Conservation (phyloP, 2,888 invertebrate species). For the Rhagophthalmus giganteus region DNA sequence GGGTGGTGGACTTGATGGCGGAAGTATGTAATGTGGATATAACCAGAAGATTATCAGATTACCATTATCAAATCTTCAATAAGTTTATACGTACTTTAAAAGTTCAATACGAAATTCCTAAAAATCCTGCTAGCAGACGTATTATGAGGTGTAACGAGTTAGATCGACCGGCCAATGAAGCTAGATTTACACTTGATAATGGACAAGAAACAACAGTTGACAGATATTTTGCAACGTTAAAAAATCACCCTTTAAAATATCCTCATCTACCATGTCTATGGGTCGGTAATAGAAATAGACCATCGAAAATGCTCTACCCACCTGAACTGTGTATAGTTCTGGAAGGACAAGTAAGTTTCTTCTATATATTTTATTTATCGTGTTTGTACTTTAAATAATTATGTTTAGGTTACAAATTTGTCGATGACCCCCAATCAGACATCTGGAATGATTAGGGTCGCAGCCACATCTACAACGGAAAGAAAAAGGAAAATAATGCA, state of each 20-base stretch:
- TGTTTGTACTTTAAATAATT: background rate
- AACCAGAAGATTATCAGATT: too few relatives aligned
- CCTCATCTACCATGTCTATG: slow-evolving; percentile 82
- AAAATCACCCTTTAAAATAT: slow-evolving; percentile 55
- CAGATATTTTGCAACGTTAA: slow-evolving; percentile 54
- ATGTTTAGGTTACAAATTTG: slow-evolving; percentile 59
- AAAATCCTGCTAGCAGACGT: slow-evolving; percentile 50
- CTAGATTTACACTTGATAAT: slow-evolving; percentile 50
- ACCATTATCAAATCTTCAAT: too few relatives aligned
- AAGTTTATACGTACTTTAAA: slow-evolving; percentile 40
- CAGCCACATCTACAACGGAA: slow-evolving; percentile 78
- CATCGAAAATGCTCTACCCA: slow-evolving; percentile 76
- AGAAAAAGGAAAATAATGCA: slow-evolving; percentile 81
- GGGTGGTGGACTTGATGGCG: slow-evolving; percentile 56
- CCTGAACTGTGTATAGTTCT: slow-evolving; percentile 80
- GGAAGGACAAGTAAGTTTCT: slow-evolving; percentile 65
- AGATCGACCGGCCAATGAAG: slow-evolving; percentile 44
- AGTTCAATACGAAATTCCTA: slow-evolving; percentile 57
- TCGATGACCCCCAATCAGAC: slow-evolving; percentile 86
- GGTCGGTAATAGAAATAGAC: slow-evolving; percentile 59
- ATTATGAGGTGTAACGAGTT: slow-evolving; percentile 57
- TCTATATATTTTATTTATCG: background rate
- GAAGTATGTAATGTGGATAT: slow-evolving; percentile 17
- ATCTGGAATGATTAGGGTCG: slow-evolving; percentile 80
- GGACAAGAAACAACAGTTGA: slow-evolving; percentile 53